Percentiles rank a stretch among this genome's conserved stretches.
Evolutionary conservation across 2,113 vertebrate genomes (phyloP).

Genomic region (Chaetura pelagica): DNA sequence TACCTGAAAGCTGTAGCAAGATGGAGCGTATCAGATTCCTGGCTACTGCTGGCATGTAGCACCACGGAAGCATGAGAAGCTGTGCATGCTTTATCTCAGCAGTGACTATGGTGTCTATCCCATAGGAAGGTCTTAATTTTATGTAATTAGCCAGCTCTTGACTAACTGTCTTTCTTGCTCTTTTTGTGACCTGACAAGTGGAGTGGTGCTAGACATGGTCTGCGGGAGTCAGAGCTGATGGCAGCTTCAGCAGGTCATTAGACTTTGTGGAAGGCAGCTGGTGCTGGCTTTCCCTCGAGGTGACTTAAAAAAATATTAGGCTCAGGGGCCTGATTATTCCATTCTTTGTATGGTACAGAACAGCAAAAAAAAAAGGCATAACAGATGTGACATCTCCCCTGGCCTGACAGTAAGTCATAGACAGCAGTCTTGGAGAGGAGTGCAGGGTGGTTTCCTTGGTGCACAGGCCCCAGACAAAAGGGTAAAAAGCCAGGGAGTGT

Average conservation of each 20-base stretch:
- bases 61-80: background rate
- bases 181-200: slow-evolving; percentile 5
- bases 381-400: background rate
- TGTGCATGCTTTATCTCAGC: background rate
- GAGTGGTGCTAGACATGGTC: background rate
- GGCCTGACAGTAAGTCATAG: background rate
- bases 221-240: background rate
- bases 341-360: background rate
- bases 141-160: background rate
- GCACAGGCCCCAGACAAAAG: background rate
- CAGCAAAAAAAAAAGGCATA: background rate
- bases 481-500: background rate
- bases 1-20: background rate
- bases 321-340: background rate
- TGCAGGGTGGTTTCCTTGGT: background rate
- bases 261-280: slow-evolving; percentile 26
- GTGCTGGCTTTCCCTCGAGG: slow-evolving; percentile 8
- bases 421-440: background rate
- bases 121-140: background rate
- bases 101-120: background rate
- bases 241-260: slow-evolving; percentile 8
- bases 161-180: slow-evolving; percentile 1
- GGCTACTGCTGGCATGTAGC: background rate
- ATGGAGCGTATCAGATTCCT: background rate
- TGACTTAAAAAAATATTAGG: background rate